Evolutionary conservation across 2,113 vertebrate genomes (phyloP).

Genomic region (Noturus placidus): DNA sequence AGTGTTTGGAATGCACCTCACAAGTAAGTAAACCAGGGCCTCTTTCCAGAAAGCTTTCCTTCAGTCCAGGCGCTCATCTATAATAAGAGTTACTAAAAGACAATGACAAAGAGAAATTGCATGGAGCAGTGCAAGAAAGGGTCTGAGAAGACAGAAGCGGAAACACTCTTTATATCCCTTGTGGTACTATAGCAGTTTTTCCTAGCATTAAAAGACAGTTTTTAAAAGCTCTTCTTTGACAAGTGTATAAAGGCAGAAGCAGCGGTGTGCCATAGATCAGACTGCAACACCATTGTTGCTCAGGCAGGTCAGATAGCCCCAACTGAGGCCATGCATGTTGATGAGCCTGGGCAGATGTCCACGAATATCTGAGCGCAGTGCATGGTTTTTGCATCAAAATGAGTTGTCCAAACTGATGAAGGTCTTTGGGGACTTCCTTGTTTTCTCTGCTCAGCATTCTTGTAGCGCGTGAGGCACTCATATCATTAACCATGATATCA

Average conservation of each 20-base stretch:
- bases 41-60: conserved; percentile 9
- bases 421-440: conserved; percentile 59
- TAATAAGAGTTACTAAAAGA: conserved; percentile 21
- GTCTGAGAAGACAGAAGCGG: conserved; percentile 29
- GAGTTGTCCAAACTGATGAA: conserved; percentile 48
- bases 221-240: conserved; percentile 60
- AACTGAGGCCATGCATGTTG: conserved; percentile 67
- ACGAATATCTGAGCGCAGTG: conserved; percentile 57
- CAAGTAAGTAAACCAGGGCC: conserved; percentile 27
- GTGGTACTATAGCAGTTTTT: conserved; percentile 39
- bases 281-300: conserved; percentile 58
- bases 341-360: conserved; percentile 68
- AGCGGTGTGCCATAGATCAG: conserved; percentile 67
- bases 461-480: conserved; percentile 45
- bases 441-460: conserved; percentile 55
- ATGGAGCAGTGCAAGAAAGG: conserved; percentile 32
- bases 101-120: conserved; percentile 27
- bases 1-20: conserved; percentile 20
- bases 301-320: conserved; percentile 61
- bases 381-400: conserved; percentile 55
- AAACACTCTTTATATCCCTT: conserved; percentile 34
- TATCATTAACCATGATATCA: conserved; percentile 59
- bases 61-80: conserved; percentile 5
- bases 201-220: conserved; percentile 49
- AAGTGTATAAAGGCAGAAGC: conserved; percentile 58